A percentile compares a stretch with the other conserved stretches of the same genome.
phyloP scores from a whole-genome alignment of 1,140 invertebrate species.

The Mamestra configurata region DNA sequence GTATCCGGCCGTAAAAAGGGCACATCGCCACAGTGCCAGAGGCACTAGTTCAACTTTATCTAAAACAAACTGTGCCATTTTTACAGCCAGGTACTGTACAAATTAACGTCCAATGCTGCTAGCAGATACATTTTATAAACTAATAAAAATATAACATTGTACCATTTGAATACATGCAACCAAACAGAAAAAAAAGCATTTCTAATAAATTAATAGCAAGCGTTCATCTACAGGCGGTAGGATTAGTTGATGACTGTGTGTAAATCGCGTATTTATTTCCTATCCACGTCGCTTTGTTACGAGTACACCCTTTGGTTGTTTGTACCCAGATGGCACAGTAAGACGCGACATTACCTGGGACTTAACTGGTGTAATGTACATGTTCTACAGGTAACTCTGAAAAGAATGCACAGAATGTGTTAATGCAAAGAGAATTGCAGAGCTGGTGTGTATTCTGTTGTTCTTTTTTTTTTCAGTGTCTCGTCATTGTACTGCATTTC shows the following conservation, averaged over 20 bases:
- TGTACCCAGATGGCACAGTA: constrained; percentile 16
- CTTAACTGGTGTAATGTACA: constrained; percentile 52
- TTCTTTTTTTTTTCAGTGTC: constrained; percentile 25
- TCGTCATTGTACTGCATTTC: constrained; percentile 77
- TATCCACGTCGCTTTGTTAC: background rate
- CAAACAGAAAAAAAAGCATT: background rate
- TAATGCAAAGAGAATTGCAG: constrained; percentile 74
- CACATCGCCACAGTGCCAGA: background rate
- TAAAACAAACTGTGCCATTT: background rate
- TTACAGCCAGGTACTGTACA: background rate
- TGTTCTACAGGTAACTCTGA: constrained; percentile 81
- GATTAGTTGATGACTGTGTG: background rate
- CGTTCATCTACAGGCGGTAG: background rate
- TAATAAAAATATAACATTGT: background rate
- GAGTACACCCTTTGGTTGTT: constrained; percentile 11
- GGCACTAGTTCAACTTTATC: too few species aligned
- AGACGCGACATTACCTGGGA: constrained; percentile 38
- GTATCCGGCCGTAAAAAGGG: background rate
- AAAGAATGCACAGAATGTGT: constrained; percentile 85
- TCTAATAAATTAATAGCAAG: background rate
- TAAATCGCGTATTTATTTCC: background rate
- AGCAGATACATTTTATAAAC: background rate
- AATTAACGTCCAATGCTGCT: too few species aligned
- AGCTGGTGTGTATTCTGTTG: constrained; percentile 38
- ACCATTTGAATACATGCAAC: constrained; percentile 40